Percentiles rank a stretch among this genome's conserved stretches.
These are phyloP conservation scores for Microctonus brassicae DNA, from an alignment of 2,888 invertebrate species.

Conservation along the genomic window DNA sequence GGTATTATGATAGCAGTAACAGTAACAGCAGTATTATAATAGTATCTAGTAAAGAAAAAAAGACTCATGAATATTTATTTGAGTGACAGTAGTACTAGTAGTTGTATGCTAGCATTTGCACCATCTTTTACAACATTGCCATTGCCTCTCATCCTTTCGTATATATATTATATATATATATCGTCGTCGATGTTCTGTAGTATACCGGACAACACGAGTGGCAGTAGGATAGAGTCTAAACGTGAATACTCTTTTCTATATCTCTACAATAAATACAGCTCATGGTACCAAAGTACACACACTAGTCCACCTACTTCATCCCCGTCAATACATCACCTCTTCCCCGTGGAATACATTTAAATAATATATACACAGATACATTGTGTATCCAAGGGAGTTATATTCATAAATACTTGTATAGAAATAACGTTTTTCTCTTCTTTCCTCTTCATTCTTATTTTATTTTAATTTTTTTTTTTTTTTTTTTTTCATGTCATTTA, in stretches of 20 bases:
- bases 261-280: background rate
- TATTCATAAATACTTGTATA: constrained; percentile 10
- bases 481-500: background rate
- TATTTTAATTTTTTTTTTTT: too few relatives aligned
- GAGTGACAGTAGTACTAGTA: too few relatives aligned
- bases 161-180: too few relatives aligned
- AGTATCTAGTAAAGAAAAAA: constrained; percentile 10
- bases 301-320: background rate
- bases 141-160: too few relatives aligned
- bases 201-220: background rate
- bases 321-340: background rate
- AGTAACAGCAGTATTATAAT: too few relatives aligned
- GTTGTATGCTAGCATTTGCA: background rate
- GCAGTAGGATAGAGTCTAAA: too few relatives aligned
- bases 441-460: background rate
- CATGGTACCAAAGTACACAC: background rate
- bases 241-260: background rate
- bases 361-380: background rate
- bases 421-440: background rate
- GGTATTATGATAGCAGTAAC: too few relatives aligned
- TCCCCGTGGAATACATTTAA: background rate
- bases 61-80: constrained; percentile 34
- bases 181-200: background rate
- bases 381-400: constrained; percentile 4
- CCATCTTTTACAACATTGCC: background rate